Percentiles rank a stretch among this genome's conserved stretches.
Evolutionary conservation across 1,140 invertebrate species (phyloP).

Genomic region (Pygmarrhopalites habei): DNA sequence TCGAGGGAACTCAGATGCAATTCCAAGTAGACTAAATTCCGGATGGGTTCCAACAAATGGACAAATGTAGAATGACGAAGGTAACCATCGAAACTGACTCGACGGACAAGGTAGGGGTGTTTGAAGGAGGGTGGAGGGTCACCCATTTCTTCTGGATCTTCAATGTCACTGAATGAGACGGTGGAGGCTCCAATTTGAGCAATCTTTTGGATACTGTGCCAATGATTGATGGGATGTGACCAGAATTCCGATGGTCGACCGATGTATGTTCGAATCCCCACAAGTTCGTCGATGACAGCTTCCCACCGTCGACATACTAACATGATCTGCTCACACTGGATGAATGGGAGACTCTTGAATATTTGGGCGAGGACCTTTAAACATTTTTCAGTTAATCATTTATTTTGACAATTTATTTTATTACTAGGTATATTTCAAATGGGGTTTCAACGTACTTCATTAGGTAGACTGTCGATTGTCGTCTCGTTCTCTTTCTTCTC

Average conservation of each 20-base stretch:
- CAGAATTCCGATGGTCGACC: slow-evolving; percentile 7
- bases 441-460: background rate
- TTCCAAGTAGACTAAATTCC: slow-evolving; percentile 6
- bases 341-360: slow-evolving; percentile 7
- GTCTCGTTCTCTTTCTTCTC: background rate
- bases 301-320: background rate
- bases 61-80: background rate
- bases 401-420: background rate
- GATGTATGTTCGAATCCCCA: slow-evolving; percentile 5
- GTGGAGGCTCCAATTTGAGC: slow-evolving; percentile 1
- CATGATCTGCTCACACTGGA: slow-evolving; percentile 4
- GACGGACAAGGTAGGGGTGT: slow-evolving; percentile 1
- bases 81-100: slow-evolving; percentile 9
- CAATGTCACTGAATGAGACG: slow-evolving; percentile 9
- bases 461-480: background rate
- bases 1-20: slow-evolving; percentile 6
- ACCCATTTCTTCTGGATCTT: background rate
- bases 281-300: slow-evolving; percentile 7
- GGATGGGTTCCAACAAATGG: background rate
- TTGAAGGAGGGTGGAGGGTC: background rate
- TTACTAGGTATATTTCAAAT: background rate
- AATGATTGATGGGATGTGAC: background rate
- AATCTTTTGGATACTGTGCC: background rate
- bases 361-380: background rate
- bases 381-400: background rate